phyloP scores from a whole-genome alignment of 2,113 vertebrate species.

The Sorex araneus region DNA sequence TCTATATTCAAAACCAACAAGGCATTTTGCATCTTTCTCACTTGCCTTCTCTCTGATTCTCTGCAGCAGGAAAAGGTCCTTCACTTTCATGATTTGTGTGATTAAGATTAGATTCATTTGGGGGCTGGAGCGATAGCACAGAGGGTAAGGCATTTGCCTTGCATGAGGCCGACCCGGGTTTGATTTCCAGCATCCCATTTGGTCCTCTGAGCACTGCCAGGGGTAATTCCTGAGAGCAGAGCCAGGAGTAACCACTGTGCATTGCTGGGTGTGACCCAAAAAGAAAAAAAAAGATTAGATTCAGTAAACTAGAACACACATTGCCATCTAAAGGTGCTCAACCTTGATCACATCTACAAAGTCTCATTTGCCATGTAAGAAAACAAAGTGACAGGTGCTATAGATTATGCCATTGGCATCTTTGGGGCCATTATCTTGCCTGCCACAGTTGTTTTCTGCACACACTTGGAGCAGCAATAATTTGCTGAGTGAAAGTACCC shows the following conservation, averaged over 20 bases:
- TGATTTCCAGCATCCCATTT: too few species aligned
- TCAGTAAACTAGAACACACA: neutral
- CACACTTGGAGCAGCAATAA: neutral
- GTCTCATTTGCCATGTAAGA: neutral
- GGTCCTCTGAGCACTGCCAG: too few species aligned
- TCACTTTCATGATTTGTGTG: neutral
- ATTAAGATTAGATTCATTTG: neutral
- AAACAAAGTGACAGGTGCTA: slow-evolving; percentile 3
- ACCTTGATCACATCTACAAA: neutral
- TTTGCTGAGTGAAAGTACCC: neutral
- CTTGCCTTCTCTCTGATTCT: neutral
- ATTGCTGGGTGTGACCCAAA: too few species aligned
- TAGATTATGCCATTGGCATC: neutral
- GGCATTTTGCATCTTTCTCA: neutral
- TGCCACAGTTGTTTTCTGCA: neutral
- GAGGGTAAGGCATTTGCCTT: too few species aligned
- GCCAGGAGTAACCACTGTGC: too few species aligned
- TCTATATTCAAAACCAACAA: neutral
- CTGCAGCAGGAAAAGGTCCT: neutral
- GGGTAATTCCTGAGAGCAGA: too few species aligned
- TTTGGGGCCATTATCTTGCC: neutral
- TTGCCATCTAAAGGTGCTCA: neutral
- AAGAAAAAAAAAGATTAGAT: neutral
- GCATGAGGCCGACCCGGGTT: too few species aligned
- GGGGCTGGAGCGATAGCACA: too few species aligned